Evolutionary conservation across 2,888 invertebrate genomes (phyloP).

Genomic region (Laspeyria flexula): DNA sequence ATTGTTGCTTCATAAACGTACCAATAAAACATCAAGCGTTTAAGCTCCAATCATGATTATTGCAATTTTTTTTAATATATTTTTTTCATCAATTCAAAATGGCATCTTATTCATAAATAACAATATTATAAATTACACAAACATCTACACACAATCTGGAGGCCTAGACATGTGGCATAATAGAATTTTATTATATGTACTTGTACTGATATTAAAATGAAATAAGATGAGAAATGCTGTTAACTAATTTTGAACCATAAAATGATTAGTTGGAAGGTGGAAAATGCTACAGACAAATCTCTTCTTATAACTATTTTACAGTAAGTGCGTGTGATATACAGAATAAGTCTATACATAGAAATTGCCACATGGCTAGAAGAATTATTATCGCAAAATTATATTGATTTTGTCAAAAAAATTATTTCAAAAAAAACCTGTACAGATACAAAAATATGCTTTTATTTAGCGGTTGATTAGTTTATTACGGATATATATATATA

Average conservation of each 20-base stretch:
- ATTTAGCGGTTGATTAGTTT: constrained; percentile 20
- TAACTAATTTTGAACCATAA: no score
- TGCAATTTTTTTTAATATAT: constrained; percentile 39
- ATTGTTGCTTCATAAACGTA: constrained; percentile 51
- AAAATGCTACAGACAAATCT: no score
- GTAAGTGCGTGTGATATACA: no score
- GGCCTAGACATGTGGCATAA: no score
- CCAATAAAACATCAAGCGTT: constrained; percentile 41
- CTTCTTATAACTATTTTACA: no score
- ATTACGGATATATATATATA: constrained; percentile 29
- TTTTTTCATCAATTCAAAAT: constrained; percentile 49
- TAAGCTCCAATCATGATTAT: constrained; percentile 45
- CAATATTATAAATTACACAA: constrained; percentile 47
- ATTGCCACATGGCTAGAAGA: no score
- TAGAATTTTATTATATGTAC: no score
- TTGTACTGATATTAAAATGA: no score
- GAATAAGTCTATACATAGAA: no score
- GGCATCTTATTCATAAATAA: constrained; percentile 54
- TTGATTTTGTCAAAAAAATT: constrained; percentile 44
- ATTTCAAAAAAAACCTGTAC: constrained; percentile 55
- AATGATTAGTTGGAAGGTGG: no score
- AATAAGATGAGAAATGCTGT: no score
- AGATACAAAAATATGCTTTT: constrained; percentile 54
- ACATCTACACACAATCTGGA: constrained; percentile 50
- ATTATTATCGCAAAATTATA: constrained; percentile 47